phyloP scores from a whole-genome alignment of 2,113 vertebrate genomes.

The Thomomys bottae region DNA sequence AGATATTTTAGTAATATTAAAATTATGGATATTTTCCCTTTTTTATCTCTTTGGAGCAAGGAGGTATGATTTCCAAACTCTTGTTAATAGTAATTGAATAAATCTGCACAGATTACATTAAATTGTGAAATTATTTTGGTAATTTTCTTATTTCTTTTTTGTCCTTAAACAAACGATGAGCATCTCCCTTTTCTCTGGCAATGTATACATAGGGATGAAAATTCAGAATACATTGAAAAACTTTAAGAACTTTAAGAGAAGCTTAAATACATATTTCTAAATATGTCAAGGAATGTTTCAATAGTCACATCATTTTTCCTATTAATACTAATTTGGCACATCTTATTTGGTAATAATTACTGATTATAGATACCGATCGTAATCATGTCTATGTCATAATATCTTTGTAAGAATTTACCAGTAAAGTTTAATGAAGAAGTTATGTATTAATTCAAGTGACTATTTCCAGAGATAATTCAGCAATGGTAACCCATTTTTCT shows the following conservation, averaged over 20 bases:
- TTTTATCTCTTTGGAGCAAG: constrained; percentile 9
- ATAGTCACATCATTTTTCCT: neutral
- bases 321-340: constrained; percentile 7
- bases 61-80: neutral
- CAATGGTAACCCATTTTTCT: constrained; percentile 86
- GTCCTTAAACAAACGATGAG: neutral
- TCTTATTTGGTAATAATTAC: constrained; percentile 75
- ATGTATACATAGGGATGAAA: neutral
- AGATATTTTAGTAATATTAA: neutral
- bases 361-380: constrained; percentile 78
- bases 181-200: neutral
- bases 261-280: neutral
- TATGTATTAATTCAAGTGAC: constrained; percentile 85
- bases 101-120: neutral
- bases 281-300: neutral
- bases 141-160: neutral
- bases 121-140: neutral
- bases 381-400: constrained; percentile 67
- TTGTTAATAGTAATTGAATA: neutral
- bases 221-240: neutral
- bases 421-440: constrained; percentile 80
- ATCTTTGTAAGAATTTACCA: constrained; percentile 81
- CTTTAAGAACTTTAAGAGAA: constrained; percentile 34
- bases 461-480: constrained; percentile 84
- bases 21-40: neutral